A percentile compares a stretch with the other conserved stretches of the same genome.
Evolutionary conservation across 2,888 invertebrate genomes (phyloP).

Genomic region (Tachina fera): DNA sequence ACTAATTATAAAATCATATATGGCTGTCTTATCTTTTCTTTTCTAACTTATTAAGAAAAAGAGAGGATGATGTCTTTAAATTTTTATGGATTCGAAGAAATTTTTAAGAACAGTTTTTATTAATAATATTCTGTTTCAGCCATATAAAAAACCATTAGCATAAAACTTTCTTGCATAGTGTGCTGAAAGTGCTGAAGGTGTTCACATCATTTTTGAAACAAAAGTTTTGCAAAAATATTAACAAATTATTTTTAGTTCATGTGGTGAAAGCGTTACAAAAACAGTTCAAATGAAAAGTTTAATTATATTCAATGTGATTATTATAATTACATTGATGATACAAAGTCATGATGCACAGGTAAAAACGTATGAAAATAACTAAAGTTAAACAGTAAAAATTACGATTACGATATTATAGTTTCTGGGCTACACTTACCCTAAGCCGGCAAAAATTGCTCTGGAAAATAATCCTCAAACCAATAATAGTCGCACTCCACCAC

Average conservation of each 20-base stretch:
- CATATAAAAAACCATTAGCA: slow-evolving; percentile 77
- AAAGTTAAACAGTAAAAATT: background rate
- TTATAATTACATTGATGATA: slow-evolving; percentile 29
- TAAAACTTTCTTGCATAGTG: slow-evolving; percentile 75
- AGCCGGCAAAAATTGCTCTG: slow-evolving; percentile 64
- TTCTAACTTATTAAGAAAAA: background rate
- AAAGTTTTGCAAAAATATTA: background rate
- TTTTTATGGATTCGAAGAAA: background rate
- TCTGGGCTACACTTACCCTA: slow-evolving; percentile 72
- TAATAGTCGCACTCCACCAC: slow-evolving; percentile 17
- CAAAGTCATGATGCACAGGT: slow-evolving; percentile 20
- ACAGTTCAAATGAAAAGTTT: slow-evolving; percentile 38
- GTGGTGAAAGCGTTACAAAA: slow-evolving; percentile 26
- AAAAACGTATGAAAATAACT: background rate
- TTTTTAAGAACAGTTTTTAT: background rate
- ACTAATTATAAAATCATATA: background rate
- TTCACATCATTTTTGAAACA: slow-evolving; percentile 34
- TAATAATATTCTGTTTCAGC: background rate
- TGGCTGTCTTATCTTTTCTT: background rate
- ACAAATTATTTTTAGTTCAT: background rate
- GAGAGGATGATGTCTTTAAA: background rate
- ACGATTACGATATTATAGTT: slow-evolving; percentile 17
- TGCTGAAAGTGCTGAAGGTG: slow-evolving; percentile 45
- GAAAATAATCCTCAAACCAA: slow-evolving; percentile 31
- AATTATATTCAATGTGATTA: slow-evolving; percentile 9